phyloP scores from a whole-genome alignment of 2,888 invertebrate species.

The Unio delphinus region DNA sequence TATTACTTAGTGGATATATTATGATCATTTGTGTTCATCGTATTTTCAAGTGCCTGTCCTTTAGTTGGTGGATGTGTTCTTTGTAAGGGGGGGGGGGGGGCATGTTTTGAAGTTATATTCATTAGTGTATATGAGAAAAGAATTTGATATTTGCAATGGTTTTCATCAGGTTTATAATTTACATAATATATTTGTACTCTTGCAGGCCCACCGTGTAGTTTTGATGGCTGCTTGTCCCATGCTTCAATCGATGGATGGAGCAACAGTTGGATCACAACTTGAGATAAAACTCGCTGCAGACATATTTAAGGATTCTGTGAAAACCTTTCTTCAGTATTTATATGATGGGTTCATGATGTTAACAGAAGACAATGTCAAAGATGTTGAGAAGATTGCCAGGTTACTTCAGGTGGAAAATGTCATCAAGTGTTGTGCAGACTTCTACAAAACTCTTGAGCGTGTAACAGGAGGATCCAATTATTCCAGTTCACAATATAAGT shows the following conservation, averaged over 20 bases:
- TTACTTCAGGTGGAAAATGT: slow-evolving; percentile 37
- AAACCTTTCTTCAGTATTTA: slow-evolving; percentile 32
- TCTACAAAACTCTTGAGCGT: slow-evolving; percentile 22
- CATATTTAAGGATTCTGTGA: slow-evolving; percentile 29
- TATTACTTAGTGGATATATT: too few species aligned
- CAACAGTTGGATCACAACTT: slow-evolving; percentile 24
- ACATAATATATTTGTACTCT: neutral
- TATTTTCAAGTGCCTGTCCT: too few species aligned
- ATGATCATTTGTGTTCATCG: too few species aligned
- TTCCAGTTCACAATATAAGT: slow-evolving; percentile 20
- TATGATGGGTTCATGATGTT: slow-evolving; percentile 40
- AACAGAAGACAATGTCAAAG: slow-evolving; percentile 35
- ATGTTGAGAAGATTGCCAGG: slow-evolving; percentile 35
- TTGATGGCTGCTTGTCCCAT: slow-evolving; percentile 41
- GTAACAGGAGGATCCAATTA: slow-evolving; percentile 14
- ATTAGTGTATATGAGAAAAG: too few species aligned
- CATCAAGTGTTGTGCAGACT: slow-evolving; percentile 35
- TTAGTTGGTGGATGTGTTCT: too few species aligned
- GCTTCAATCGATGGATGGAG: slow-evolving; percentile 36
- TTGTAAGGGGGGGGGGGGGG: too few species aligned
- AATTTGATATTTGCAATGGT: too few species aligned
- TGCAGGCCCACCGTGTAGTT: slow-evolving; percentile 35
- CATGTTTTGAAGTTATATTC: too few species aligned
- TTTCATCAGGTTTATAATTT: too few species aligned
- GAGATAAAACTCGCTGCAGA: slow-evolving; percentile 35